Base-by-base conservation (phyloP, 1,140 invertebrate genomes). In the Drosophila ambigua region DNA sequence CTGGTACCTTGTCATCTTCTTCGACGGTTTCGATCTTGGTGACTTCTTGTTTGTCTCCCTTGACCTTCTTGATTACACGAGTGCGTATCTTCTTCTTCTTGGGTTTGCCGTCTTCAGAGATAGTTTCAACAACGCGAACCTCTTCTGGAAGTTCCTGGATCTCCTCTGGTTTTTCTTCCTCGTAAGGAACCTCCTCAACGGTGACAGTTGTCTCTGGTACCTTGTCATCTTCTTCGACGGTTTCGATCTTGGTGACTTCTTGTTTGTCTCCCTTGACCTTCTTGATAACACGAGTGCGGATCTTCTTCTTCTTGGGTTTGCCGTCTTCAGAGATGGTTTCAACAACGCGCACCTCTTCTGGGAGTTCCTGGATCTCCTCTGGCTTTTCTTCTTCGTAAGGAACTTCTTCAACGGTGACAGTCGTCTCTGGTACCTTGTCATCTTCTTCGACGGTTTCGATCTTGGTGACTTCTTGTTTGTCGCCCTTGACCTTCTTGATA, bases 11-110 rank as follows among this genome's bases (percentile, higher is more conserved):
- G 16, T 53, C 51, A n/a, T 53, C 51, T 35, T 53, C 51, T 16
- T 53, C 51, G 4, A 53, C 51, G 11, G 51, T 53, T 53, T 53
- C 51, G 28, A 53, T 53, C 11, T 53, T 53, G 51, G 51, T 53
- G 13, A 53, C 31, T 8, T 53, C 51, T 26, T 53, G 51, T 5
- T 53, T 53, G n/a, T 41, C 51, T 6, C 51, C 51, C 31, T 53
- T 53, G 51, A 53, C 31, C 51, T 53, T 53, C 51, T 53, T 53
- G 35, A 53, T 53, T 5, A 53, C 51, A 2, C 51, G 51, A 23
- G 51, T 53, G 15, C 51, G 51, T 20, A 53, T 53, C 51, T 53
- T 53, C 51, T 53, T 53, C 31, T 53, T 53, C 31, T 53, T 53
- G 0, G 51, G 51, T 16, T 53, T 53, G 51, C 51, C 51, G 51